These are phyloP conservation scores for Anthophora plumipes DNA, from an alignment of 2,888 invertebrate species.

Conservation along the genomic window DNA sequence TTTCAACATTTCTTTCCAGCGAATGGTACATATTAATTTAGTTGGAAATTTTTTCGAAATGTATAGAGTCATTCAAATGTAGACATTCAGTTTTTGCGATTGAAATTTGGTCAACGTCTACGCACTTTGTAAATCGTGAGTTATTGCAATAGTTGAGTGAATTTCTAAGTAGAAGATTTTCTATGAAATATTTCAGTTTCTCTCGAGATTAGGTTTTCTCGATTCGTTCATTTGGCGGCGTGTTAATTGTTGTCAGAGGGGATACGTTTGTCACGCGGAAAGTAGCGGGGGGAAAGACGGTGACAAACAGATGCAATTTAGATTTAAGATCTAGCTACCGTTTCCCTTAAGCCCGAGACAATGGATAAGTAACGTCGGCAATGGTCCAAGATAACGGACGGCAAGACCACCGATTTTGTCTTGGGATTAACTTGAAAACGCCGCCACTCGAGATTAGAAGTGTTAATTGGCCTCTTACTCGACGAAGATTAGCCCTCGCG, in stretches of 20 bases:
- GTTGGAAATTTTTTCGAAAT: too few relatives aligned
- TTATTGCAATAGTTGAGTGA: too few relatives aligned
- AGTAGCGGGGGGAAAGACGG: conserved; percentile 56
- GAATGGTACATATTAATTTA: too few relatives aligned
- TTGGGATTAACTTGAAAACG: conserved; percentile 69
- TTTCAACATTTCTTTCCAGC: too few relatives aligned
- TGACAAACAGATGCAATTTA: conserved; percentile 83
- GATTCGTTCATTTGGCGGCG: conserved; percentile 17
- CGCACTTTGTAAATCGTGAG: too few relatives aligned
- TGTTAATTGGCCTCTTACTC: conserved; percentile 65
- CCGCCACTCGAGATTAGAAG: conserved; percentile 68
- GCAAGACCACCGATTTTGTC: conserved; percentile 65
- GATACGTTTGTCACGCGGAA: conserved; percentile 60
- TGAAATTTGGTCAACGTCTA: too few relatives aligned
- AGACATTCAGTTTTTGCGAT: too few relatives aligned
- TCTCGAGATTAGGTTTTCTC: neutral
- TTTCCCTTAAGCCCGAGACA: conserved; percentile 76
- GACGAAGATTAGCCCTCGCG: conserved; percentile 27
- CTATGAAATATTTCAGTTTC: too few relatives aligned
- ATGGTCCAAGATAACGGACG: conserved; percentile 79
- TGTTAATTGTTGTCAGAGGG: conserved; percentile 59
- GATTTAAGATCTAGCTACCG: conserved; percentile 81
- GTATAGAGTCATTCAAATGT: too few relatives aligned
- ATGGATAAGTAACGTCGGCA: conserved; percentile 80
- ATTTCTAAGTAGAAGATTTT: too few relatives aligned